Conservation (phyloP, 1,140 invertebrate genomes). For the Heliconius hermathena region DNA sequence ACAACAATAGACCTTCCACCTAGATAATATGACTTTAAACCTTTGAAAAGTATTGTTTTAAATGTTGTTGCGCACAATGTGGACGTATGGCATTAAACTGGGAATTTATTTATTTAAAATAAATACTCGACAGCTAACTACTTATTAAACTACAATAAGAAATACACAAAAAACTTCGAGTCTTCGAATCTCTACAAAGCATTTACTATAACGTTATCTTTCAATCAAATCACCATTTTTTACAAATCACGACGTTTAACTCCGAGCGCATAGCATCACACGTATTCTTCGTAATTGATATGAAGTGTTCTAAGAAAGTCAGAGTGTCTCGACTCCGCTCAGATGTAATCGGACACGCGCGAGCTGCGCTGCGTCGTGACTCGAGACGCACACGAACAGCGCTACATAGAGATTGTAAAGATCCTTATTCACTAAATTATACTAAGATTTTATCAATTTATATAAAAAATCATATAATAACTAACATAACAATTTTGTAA, state of each 20-base stretch:
- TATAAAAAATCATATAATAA: not conserved
- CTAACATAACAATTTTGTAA: not conserved
- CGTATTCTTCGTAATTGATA: constrained; percentile 35
- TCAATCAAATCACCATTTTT: not conserved
- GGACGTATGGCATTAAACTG: not conserved
- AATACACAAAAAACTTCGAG: not conserved
- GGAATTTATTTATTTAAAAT: not conserved
- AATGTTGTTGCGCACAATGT: not conserved
- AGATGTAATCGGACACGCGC: constrained; percentile 29
- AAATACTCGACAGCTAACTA: not conserved
- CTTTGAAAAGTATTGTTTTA: constrained; percentile 19
- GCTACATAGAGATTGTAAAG: constrained; percentile 5
- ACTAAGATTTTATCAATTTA: not conserved
- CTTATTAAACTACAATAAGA: not conserved
- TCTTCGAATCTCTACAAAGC: too few relatives aligned
- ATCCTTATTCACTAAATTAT: not conserved
- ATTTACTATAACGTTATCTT: not conserved
- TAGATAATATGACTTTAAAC: constrained; percentile 28
- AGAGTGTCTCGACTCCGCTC: constrained; percentile 25
- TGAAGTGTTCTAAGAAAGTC: constrained; percentile 29
- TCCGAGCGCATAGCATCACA: constrained; percentile 14
- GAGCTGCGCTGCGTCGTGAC: constrained; percentile 14
- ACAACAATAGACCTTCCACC: constrained; percentile 30
- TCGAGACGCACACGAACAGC: constrained; percentile 11
- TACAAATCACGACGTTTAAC: not conserved